Percentiles rank a stretch among this genome's conserved stretches.
phyloP scores from a whole-genome alignment of 2,888 invertebrate species.

The Thalpophila matura region DNA sequence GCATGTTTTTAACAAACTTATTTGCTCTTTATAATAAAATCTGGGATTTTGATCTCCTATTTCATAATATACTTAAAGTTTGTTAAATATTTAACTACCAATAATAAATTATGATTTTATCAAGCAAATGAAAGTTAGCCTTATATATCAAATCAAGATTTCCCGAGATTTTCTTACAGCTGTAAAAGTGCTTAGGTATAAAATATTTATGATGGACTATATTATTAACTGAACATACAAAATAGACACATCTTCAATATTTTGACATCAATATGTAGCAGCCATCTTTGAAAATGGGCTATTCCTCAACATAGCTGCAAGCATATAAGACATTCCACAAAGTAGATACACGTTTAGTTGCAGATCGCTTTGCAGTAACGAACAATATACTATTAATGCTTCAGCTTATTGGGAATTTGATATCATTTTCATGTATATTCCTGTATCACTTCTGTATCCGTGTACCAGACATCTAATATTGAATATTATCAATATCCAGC shows the following conservation, averaged over 20 bases:
- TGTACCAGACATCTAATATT: slow-evolving; percentile 29
- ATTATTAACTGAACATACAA: no score
- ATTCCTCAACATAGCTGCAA: no score
- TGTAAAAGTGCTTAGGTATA: no score
- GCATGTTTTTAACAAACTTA: background rate
- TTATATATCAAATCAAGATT: no score
- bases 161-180: no score
- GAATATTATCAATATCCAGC: slow-evolving; percentile 39
- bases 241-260: background rate
- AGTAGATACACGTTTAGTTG: background rate
- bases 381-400: slow-evolving; percentile 9
- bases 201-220: no score
- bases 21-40: background rate
- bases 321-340: background rate
- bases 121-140: no score
- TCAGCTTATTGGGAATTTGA: slow-evolving; percentile 21
- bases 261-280: background rate
- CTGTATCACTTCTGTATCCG: slow-evolving; percentile 28
- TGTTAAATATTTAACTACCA: no score
- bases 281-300: background rate
- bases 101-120: no score
- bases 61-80: no score
- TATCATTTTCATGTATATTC: slow-evolving; percentile 19
- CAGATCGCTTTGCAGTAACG: slow-evolving; percentile 1
- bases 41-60: no score